Base-by-base conservation (phyloP, 2,888 invertebrate genomes). In the Anagyrus pseudococci region DNA sequence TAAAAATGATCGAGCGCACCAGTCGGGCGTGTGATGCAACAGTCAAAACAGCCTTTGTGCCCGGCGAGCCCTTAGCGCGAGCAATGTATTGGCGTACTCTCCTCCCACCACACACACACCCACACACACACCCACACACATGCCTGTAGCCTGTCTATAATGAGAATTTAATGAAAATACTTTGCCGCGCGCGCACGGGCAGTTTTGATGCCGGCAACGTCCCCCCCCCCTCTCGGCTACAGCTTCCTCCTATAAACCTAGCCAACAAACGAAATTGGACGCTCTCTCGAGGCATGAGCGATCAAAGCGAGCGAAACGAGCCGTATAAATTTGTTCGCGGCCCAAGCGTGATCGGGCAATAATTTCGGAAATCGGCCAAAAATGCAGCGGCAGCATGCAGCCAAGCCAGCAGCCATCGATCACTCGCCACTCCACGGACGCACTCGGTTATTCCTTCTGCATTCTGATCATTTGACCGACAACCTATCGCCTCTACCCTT, bases 101-200 rank as follows among this genome's bases (percentile, higher is more conserved):
- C n/a, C n/a, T n/a, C n/a, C n/a, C n/a, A n/a, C n/a, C n/a, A n/a
- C n/a, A n/a, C n/a, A n/a, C n/a, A n/a, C n/a, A n/a, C n/a, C n/a
- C n/a, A n/a, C n/a, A n/a, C n/a, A n/a, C n/a, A n/a, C n/a, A n/a
- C n/a, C n/a, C n/a, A n/a, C n/a, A n/a, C n/a, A n/a, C n/a, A n/a
- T n/a, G n/a, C 20, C 48, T 41, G 22, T 15, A 33, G 8, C 23
- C 44, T 19, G 33, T 20, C 49, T 50, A 58, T 62, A 67, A 64
- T 64, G 59, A 62, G 46, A 59, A 41, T 65, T 67, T 67, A 62
- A 64, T 67, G 67, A 62, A 67, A 67, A 62, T 62, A 57, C 62
- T 67, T 64, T 56, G 23, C 17, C 48, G 40, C 15, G n/a, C 44
- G 7, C n/a, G 23, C 49, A 22, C 1, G 48, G 2, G 41, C n/a